Evolutionary conservation across 1,140 invertebrate genomes (phyloP).

Genomic region (Drosophila watanabei): DNA sequence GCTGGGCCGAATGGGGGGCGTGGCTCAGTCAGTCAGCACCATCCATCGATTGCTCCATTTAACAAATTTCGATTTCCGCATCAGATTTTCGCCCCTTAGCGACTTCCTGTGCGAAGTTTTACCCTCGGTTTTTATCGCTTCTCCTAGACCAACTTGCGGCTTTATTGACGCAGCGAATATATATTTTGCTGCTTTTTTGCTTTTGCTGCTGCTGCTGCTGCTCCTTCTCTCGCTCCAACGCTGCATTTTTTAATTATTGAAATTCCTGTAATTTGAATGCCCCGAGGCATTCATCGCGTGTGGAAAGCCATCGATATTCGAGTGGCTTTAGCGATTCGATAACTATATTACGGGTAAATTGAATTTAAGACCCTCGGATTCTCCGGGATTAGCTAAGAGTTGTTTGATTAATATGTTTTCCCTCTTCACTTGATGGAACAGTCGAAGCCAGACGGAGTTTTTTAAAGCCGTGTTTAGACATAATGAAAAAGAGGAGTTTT

Average conservation of each 20-base stretch:
- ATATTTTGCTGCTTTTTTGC: conserved; percentile 27
- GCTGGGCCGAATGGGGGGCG: background rate
- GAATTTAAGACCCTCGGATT: conserved; percentile 27
- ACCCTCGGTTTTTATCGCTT: conserved; percentile 68
- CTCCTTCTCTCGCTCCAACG: conserved; percentile 18
- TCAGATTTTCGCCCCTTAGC: conserved; percentile 77
- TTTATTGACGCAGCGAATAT: conserved; percentile 55
- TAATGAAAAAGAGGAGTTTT: background rate
- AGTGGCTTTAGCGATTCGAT: conserved; percentile 33
- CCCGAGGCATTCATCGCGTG: conserved; percentile 51
- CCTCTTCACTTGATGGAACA: background rate
- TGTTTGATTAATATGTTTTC: conserved; percentile 4
- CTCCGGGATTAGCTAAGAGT: conserved; percentile 11
- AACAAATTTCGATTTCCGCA: conserved; percentile 84
- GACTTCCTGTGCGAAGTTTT: conserved; percentile 73
- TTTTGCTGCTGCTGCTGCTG: background rate
- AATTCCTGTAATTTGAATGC: conserved; percentile 54
- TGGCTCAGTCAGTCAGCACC: conserved; percentile 44
- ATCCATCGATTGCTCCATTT: conserved; percentile 84
- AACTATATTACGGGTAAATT: conserved; percentile 39
- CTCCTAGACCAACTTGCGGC: conserved; percentile 39
- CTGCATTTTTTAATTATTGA: conserved; percentile 76
- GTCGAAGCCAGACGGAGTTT: background rate
- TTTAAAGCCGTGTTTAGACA: background rate
- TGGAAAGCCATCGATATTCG: conserved; percentile 28